Evolutionary conservation across 2,888 invertebrate genomes (phyloP), one percentile per base, ranked within the genome.

Genomic region (Cryptocheilus praepositus): DNA sequence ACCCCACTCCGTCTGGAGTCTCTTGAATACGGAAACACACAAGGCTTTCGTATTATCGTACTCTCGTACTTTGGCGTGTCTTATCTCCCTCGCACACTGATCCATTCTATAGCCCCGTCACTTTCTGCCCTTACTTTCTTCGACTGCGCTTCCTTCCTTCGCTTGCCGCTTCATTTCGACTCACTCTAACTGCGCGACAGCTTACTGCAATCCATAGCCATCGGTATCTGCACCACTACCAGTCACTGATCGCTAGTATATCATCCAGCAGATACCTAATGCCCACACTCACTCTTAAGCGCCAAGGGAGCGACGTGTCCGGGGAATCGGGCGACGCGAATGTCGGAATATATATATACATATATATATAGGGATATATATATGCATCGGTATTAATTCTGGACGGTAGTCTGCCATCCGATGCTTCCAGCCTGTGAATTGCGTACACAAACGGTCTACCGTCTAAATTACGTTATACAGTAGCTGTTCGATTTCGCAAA

Each of bases 351-450:
- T 18, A 25, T 18, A 45, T 54, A 43, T 19, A 5, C 44, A 71
- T 65, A n/a, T n/a, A n/a, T n/a, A n/a, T n/a, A n/a, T n/a, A n/a
- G n/a, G n/a, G 4, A 15, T 61, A n/a, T 18, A 25, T 18, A 45
- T 54, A 43, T 19, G 4, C 44, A 71, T 65, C 61, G 68, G 61
- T 57, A 73, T 74, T 74, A 74, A 74, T 74, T 71, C 64, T 55
- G 51, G 53, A 63, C 63, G 64, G 65, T 66, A 61, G 67, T 57
- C 55, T 58, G 61, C 65, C 60, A 56, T 57, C 49, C 43, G 45
- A 43, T 22, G 52, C 57, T 64, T 59, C 59, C 52, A 64, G 59
- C 54, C 59, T 44, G 45, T 53, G 16, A 16, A 18, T 56, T 19
- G 56, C 16, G 11, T 11, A 11, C 36, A 11, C 36, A 36, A 36